Evolutionary conservation across 2,888 invertebrate species (phyloP).

Genomic region (Acleris laterana): DNA sequence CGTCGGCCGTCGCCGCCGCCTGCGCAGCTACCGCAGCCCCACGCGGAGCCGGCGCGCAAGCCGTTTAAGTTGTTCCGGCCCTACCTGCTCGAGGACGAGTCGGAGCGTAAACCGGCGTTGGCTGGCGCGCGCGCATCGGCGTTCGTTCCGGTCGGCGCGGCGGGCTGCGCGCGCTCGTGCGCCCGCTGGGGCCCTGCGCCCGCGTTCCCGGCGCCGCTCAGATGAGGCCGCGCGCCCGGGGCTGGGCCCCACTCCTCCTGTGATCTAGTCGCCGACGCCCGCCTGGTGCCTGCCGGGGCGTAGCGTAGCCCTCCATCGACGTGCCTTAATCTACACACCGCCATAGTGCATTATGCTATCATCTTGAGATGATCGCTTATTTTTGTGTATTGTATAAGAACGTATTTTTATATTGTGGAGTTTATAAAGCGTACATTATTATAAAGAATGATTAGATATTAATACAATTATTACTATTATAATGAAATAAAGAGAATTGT

Average conservation of each 20-base stretch:
- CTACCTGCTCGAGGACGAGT: slow-evolving; percentile 88
- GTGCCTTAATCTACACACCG: slow-evolving; percentile 81
- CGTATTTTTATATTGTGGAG: slow-evolving; percentile 82
- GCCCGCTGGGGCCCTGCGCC: slow-evolving; percentile 83
- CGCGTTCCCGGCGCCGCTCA: slow-evolving; percentile 78
- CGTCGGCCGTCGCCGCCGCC: slow-evolving; percentile 69
- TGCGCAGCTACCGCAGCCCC: slow-evolving; percentile 57
- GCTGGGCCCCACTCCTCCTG: slow-evolving; percentile 68
- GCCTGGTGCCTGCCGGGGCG: slow-evolving; percentile 80
- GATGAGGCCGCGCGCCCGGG: slow-evolving; percentile 73
- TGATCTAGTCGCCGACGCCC: slow-evolving; percentile 83
- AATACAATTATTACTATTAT: slow-evolving; percentile 72
- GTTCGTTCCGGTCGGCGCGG: slow-evolving; percentile 76
- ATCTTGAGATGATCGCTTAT: slow-evolving; percentile 75
- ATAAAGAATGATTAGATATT: slow-evolving; percentile 66
- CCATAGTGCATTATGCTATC: slow-evolving; percentile 82
- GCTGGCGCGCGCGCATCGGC: slow-evolving; percentile 75
- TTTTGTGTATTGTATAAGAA: slow-evolving; percentile 78
- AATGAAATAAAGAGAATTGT: slow-evolving; percentile 78
- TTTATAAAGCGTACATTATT: slow-evolving; percentile 80
- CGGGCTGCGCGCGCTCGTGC: slow-evolving; percentile 75
- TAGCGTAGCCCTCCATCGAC: slow-evolving; percentile 80
- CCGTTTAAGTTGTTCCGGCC: slow-evolving; percentile 92
- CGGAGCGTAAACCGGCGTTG: slow-evolving; percentile 73
- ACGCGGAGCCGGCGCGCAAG: slow-evolving; percentile 74